Evolutionary conservation across 2,113 vertebrate species (phyloP), one percentile per base, ranked within the genome.

Genomic region (Dendrocopos noguchii): DNA sequence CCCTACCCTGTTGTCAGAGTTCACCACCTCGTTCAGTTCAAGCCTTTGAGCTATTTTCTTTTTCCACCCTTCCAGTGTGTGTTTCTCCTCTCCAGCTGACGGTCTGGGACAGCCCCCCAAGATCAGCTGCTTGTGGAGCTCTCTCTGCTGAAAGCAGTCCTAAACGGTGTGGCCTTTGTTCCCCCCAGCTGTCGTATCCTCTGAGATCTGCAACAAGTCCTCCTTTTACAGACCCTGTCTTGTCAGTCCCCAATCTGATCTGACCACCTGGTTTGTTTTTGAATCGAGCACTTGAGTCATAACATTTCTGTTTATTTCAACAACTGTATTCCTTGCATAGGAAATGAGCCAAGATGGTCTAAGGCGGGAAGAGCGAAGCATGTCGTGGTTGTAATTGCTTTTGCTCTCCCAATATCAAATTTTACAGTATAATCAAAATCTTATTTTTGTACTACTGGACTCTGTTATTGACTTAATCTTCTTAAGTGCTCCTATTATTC

Each of bases 401-500:
- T 97, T 95, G 93, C 94, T 94, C 94, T 96, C 52, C 72, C 85
- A 80, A 91, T 92, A 94, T 89, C 86, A 86, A 96, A 95, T 96
- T 97, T 96, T 96, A 96, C 87, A 90, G 88, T 95, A 91, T 96
- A 92, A 97, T 94, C 96, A 95, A 93, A 95, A 90, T 96, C 95
- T 96, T 93, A 95, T 97, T 96, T 97, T 96, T 80, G 85, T 95
- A 70, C 82, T 97, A 90, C 91, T 96, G 96, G 95, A 94, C 94
- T 93, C 94, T 96, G 95, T 95, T 94, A 94, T 94, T 94, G 91
- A 94, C 92, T 97, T 96, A 97, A 97, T 97, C 97, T 97, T 97
- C 97, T 97, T 97, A 97, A 96, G 93, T 96, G 94, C 96, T 98
- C 97, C 97, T 97, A 97, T 97, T 97, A 96, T 96, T 95, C 94